Base-by-base conservation (phyloP, 2,888 invertebrate genomes). In the Psylliodes chrysocephalus region DNA sequence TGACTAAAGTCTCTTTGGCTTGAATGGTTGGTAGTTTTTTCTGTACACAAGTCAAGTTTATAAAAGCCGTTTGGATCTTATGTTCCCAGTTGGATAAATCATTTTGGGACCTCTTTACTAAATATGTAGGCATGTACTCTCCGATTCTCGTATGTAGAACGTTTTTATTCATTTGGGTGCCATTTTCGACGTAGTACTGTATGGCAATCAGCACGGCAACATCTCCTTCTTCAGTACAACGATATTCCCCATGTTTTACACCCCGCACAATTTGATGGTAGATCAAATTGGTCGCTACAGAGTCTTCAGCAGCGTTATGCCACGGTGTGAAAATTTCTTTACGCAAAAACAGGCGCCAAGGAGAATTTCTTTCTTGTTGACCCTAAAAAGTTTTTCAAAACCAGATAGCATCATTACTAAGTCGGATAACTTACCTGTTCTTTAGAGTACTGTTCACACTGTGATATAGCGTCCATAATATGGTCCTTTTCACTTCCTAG, bases 381-480 rank as follows among this genome's bases (percentile, higher is more conserved):
- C 95, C 94, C 79, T 93, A 22, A 12, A 25, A 30, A 47, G 28
- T n/a, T 12, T 2, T 40, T 5, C 6, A 15, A 2, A n/a, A 15
- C 10, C 30, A 7, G 12, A 49, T 10, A 7, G 10, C 1, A 40
- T 8, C 15, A n/a, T 10, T 8, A 12, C 10, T 14, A 7, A n/a
- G 10, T 19, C 1, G 19, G 1, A 12, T 15, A 10, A 30, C 12
- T 66, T 15, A 66, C 66, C 33, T 55, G 91, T 81, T 96, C 96
- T 82, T 92, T 95, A 19, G 95, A 92, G 80, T 94, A 96, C 79
- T 97, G 96, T 80, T 98, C 97, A 81, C 96, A 96, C 80, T 96
- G 95, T 0, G 95, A 95, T 75, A 98, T 92, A 0, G 96, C 97
- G 82, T 98, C 97, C 91, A 97, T 92, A 0, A 98, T 91, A 78